Percentiles rank a stretch among this genome's conserved stretches.
Evolutionary conservation across 2,113 vertebrate genomes (phyloP).

Genomic region (Hemibagrus wyckioides): DNA sequence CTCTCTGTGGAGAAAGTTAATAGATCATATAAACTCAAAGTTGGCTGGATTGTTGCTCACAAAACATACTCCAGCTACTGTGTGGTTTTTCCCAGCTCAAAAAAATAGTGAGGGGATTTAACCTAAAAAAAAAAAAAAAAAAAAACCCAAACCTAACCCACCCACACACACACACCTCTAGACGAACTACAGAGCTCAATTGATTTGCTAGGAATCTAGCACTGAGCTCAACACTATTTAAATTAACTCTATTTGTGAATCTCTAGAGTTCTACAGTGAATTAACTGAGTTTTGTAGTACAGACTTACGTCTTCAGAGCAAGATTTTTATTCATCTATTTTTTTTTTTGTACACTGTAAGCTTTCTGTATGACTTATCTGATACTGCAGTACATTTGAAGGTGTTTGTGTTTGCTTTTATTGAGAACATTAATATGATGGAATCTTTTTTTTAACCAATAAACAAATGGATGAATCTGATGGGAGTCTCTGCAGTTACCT

Average conservation of each 20-base stretch:
- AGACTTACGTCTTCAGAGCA: background rate
- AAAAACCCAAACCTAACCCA: background rate
- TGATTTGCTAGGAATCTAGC: background rate
- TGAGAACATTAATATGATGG: background rate
- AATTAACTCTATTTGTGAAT: background rate
- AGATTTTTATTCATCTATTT: conserved; percentile 17
- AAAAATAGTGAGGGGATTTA: background rate
- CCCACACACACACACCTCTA: background rate
- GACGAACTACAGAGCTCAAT: background rate
- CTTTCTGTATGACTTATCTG: background rate
- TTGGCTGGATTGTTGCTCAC: background rate
- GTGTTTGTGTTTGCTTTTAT: conserved; percentile 15
- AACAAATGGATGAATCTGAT: conserved; percentile 32
- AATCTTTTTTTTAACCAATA: conserved; percentile 47
- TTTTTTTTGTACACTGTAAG: background rate
- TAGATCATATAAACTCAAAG: background rate
- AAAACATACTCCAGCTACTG: background rate
- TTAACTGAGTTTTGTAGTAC: background rate
- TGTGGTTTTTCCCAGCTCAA: background rate
- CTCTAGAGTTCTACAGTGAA: background rate
- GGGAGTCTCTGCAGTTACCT: background rate
- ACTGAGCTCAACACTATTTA: background rate
- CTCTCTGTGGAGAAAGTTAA: background rate
- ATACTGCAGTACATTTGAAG: conserved; percentile 15
- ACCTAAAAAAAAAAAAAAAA: background rate